Evolutionary conservation across 2,113 vertebrate species (phyloP).

Genomic region (Syngnathus floridae): DNA sequence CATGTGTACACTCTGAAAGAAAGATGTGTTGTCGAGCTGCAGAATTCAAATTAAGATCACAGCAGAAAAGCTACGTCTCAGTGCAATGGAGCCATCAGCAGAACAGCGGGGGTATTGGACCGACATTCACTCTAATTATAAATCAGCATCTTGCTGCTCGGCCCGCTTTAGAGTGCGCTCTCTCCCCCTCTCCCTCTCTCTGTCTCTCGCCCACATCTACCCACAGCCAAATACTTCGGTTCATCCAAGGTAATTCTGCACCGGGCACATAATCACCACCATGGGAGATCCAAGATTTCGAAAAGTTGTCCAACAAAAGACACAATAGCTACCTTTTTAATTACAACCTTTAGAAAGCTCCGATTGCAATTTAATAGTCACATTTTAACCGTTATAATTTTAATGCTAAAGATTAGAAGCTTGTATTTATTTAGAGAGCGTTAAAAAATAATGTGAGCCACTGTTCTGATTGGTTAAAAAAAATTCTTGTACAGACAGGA

Average conservation of each 20-base stretch:
- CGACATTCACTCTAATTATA: conserved; percentile 62
- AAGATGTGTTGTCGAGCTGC: conserved; percentile 39
- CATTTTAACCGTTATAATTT: not conserved
- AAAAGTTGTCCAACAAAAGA: conserved; percentile 20
- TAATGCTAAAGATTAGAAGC: too few species aligned
- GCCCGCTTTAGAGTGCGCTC: conserved; percentile 33
- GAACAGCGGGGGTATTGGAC: conserved; percentile 55
- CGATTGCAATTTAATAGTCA: not conserved
- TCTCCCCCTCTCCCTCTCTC: conserved; percentile 3
- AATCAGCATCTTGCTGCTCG: conserved; percentile 57
- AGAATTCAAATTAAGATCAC: conserved; percentile 54
- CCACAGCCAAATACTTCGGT: conserved; percentile 58
- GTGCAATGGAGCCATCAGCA: conserved; percentile 52
- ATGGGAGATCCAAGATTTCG: conserved; percentile 18
- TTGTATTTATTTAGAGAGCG: too few species aligned
- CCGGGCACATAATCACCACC: conserved; percentile 45
- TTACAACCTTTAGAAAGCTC: not conserved
- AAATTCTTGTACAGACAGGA: not conserved
- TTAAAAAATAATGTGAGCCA: not conserved
- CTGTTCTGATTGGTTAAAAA: not conserved
- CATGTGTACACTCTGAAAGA: conserved; percentile 23
- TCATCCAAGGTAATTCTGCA: conserved; percentile 62
- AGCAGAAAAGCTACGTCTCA: conserved; percentile 44
- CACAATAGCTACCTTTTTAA: not conserved
- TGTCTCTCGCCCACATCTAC: conserved; percentile 46